Evolutionary conservation across 2,888 invertebrate genomes (phyloP).

Genomic region (Ceratothoa steindachneri): DNA sequence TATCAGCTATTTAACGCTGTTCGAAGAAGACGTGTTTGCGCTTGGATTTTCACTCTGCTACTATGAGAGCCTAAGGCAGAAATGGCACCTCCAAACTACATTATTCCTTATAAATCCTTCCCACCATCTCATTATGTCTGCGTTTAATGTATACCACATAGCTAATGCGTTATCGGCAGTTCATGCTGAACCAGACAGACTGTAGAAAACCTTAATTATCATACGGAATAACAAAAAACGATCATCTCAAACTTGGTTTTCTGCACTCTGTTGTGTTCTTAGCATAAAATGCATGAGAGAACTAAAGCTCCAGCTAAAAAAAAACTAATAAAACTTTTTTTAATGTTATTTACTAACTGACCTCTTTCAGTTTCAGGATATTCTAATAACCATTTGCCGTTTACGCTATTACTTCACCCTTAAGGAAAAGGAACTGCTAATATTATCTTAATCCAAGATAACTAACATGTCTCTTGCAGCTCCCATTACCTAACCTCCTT

Average conservation of each 20-base stretch:
- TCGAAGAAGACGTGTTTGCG: background rate
- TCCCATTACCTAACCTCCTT: background rate
- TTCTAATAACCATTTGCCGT: background rate
- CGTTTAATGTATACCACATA: background rate
- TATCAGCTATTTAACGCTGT: too few relatives aligned
- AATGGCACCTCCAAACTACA: conserved; percentile 4
- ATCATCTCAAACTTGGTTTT: background rate
- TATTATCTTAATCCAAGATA: background rate
- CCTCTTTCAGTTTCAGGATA: conserved; percentile 6
- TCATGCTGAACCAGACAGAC: conserved; percentile 1
- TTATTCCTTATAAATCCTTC: background rate
- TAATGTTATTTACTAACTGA: conserved; percentile 6
- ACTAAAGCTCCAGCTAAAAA: conserved; percentile 1
- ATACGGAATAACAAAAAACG: background rate
- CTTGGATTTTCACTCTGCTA: conserved; percentile 1
- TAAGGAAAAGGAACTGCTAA: conserved; percentile 1
- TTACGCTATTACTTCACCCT: background rate
- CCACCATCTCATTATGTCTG: background rate
- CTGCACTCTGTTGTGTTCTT: conserved; percentile 11
- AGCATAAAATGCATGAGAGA: background rate
- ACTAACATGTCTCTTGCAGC: conserved; percentile 5
- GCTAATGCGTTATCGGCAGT: background rate
- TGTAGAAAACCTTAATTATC: background rate
- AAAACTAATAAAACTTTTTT: background rate
- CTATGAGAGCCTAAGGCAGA: conserved; percentile 7